Conservation (phyloP, 2,888 invertebrate species). For the Drosophila mayaguana region DNA sequence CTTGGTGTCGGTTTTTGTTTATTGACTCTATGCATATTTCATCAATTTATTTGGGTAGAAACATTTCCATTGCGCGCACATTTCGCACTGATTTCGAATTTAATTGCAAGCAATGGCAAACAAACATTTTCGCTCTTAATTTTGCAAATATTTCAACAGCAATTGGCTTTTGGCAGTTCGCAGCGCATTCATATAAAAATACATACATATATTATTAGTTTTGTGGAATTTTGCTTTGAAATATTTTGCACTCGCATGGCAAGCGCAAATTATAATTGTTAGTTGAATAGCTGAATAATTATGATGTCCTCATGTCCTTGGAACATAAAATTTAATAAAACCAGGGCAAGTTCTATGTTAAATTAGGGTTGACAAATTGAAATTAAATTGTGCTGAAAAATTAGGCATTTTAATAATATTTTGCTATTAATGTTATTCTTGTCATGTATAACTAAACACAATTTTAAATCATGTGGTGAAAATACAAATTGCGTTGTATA, state of each 20-base stretch:
- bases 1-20: not conserved
- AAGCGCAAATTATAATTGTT: not conserved
- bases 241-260: slow-evolving; percentile 1
- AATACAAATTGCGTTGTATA: too few species aligned
- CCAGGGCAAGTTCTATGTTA: not conserved
- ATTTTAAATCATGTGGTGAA: too few species aligned
- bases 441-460: too few species aligned
- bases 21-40: slow-evolving; percentile 32
- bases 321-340: not conserved
- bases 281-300: slow-evolving; percentile 5
- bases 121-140: slow-evolving; percentile 27
- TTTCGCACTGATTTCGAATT: slow-evolving; percentile 43
- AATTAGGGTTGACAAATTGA: not conserved
- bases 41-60: slow-evolving; percentile 27
- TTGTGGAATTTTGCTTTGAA: not conserved
- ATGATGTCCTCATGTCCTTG: not conserved
- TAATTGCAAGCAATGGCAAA: slow-evolving; percentile 39
- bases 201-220: not conserved
- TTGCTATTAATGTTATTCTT: too few species aligned
- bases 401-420: too few species aligned
- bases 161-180: slow-evolving; percentile 27
- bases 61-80: slow-evolving; percentile 32
- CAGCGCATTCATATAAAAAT: not conserved
- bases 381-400: not conserved
- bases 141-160: slow-evolving; percentile 39